phyloP scores from a whole-genome alignment of 2,797 vertebrate genomes.

The Gobionotothen gibberifrons region DNA sequence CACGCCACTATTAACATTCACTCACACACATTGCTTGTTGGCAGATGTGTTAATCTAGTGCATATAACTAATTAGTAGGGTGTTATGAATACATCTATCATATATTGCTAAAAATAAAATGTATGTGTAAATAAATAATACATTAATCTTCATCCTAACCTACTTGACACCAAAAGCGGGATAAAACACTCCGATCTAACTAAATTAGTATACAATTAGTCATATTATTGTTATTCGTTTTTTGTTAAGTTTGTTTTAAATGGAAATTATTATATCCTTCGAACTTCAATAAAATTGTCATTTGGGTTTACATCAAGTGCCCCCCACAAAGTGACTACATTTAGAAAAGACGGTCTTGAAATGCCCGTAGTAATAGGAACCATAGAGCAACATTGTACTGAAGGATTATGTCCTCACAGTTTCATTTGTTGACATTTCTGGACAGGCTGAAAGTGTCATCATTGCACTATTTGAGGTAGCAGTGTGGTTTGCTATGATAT shows the following conservation, averaged over 20 bases:
- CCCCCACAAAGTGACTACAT: background rate
- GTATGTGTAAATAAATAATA: slow-evolving; percentile 1
- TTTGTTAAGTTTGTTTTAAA: background rate
- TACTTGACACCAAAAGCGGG: slow-evolving; percentile 9
- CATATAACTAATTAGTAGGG: slow-evolving; percentile 59
- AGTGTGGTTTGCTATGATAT: slow-evolving; percentile 8
- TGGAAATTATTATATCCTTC: background rate
- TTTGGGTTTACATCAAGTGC: background rate
- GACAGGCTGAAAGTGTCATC: slow-evolving; percentile 1
- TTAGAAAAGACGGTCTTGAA: background rate
- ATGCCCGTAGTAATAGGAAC: background rate
- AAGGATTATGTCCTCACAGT: background rate
- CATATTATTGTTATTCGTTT: background rate
- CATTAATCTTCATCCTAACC: slow-evolving; percentile 7
- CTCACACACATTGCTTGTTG: slow-evolving; percentile 24
- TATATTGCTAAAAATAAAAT: slow-evolving; percentile 31
- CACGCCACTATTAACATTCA: slow-evolving; percentile 40
- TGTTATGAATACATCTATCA: slow-evolving; percentile 26
- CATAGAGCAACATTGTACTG: background rate
- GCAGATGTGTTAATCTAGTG: slow-evolving; percentile 45
- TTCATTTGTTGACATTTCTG: background rate
- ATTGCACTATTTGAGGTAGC: background rate
- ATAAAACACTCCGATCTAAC: slow-evolving; percentile 10
- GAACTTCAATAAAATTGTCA: background rate
- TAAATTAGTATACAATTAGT: background rate